phyloP scores from a whole-genome alignment of 92 coral and sea anemone genomes.

The Pocillopora meandrina region DNA sequence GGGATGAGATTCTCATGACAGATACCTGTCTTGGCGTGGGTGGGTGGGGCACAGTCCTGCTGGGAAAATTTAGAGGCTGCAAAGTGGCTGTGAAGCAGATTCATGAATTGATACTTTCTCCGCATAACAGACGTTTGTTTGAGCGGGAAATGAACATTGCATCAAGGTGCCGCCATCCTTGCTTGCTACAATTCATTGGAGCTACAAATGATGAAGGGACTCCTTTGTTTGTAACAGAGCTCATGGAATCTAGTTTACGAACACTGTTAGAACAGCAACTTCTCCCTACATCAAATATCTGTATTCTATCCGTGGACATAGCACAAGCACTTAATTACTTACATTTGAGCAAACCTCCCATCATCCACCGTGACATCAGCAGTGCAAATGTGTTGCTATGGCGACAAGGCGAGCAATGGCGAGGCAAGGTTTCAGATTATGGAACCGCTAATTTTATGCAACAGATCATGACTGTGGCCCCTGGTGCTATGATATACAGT shows the following conservation, averaged over 20 bases:
- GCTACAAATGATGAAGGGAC: slow-evolving; percentile 78
- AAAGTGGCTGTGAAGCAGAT: slow-evolving; percentile 86
- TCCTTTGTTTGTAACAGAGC: slow-evolving; percentile 81
- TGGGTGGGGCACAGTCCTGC: slow-evolving; percentile 80
- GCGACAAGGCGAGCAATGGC: slow-evolving; percentile 71
- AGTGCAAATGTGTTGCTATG: slow-evolving; percentile 90
- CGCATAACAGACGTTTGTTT: slow-evolving; percentile 81
- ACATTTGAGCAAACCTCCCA: slow-evolving; percentile 79
- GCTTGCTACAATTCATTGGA: slow-evolving; percentile 82
- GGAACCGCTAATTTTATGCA: slow-evolving; percentile 89
- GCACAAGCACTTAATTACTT: slow-evolving; percentile 77
- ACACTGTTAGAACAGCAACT: slow-evolving; percentile 61
- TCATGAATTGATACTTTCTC: slow-evolving; percentile 79
- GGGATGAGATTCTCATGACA: slow-evolving; percentile 69
- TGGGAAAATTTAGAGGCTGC: slow-evolving; percentile 75
- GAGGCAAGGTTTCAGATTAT: slow-evolving; percentile 88
- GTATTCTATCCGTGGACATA: slow-evolving; percentile 64
- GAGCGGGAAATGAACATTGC: slow-evolving; percentile 93
- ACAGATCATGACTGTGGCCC: slow-evolving; percentile 75
- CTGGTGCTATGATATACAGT: slow-evolving; percentile 80
- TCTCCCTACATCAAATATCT: slow-evolving; percentile 48
- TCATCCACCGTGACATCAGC: slow-evolving; percentile 89
- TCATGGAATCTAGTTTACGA: slow-evolving; percentile 74
- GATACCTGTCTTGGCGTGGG: slow-evolving; percentile 74
- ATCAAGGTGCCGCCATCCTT: slow-evolving; percentile 86